A percentile compares a stretch with the other conserved stretches of the same genome.
phyloP scores from a whole-genome alignment of 2,888 invertebrate genomes.

The Archaeoteleia sp. region DNA sequence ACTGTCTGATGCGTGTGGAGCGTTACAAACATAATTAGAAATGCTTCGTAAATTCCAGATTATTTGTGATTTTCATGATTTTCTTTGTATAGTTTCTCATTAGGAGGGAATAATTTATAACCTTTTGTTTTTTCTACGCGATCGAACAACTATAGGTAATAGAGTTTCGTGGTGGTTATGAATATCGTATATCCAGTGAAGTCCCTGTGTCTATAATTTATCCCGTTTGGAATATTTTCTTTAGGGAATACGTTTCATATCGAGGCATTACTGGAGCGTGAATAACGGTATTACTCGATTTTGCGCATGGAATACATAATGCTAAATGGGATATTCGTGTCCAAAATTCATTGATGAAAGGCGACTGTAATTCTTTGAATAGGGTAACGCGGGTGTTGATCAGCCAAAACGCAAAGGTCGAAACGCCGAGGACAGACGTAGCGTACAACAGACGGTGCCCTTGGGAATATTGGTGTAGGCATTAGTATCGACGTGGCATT shows the following conservation, averaged over 20 bases:
- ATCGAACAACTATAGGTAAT: too few species aligned
- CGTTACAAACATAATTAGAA: too few species aligned
- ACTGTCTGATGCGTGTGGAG: too few species aligned
- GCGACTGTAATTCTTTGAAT: slow-evolving; percentile 1
- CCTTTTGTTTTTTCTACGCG: too few species aligned
- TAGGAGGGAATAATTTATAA: too few species aligned
- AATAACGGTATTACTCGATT: slow-evolving; percentile 36
- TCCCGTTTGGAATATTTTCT: slow-evolving; percentile 44
- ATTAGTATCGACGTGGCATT: slow-evolving; percentile 61
- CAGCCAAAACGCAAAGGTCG: slow-evolving; percentile 24
- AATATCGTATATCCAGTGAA: slow-evolving; percentile 34
- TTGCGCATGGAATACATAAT: slow-evolving; percentile 40
- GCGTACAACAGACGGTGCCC: slow-evolving; percentile 45
- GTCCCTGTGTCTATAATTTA: slow-evolving; percentile 33
- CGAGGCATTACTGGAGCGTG: slow-evolving; percentile 1
- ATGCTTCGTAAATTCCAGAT: too few species aligned
- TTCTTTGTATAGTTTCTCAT: too few species aligned
- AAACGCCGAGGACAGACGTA: slow-evolving; percentile 34
- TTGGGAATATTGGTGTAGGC: slow-evolving; percentile 63
- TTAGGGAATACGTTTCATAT: slow-evolving; percentile 23
- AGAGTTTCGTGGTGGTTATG: slow-evolving; percentile 26
- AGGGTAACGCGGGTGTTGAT: slow-evolving; percentile 14
- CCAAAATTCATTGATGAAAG: slow-evolving; percentile 1
- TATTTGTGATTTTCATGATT: too few species aligned
- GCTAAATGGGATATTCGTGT: slow-evolving; percentile 19